Base-by-base conservation (phyloP, 2,797 vertebrate genomes). In the Ctenopoma kingsleyae region DNA sequence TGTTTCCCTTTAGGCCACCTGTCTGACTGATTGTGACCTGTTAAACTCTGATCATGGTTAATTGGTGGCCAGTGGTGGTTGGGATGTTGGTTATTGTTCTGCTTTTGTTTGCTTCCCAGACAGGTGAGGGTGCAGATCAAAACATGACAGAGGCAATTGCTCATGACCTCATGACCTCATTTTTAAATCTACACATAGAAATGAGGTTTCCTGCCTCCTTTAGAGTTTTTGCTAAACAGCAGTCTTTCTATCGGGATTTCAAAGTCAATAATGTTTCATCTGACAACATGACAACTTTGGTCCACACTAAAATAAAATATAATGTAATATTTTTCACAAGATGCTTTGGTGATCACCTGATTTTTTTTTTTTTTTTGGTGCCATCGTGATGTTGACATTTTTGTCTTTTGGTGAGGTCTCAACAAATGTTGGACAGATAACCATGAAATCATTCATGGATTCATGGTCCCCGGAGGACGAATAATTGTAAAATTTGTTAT, bases 21-120 rank as follows among this genome's bases (percentile, higher is more conserved):
- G 83, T 88, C 82, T 62, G 80, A 77, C 76, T 69, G 65, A 84
- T 74, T 69, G 68, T 75, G 80, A 89, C 84, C 88, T 52, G 82
- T 77, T 86, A 72, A 78, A 74, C 68, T 88, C 81, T 82, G 80
- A 88, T 91, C 77, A 76, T 32, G 76, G 68, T 72, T 88, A 92
- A 93, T 89, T 90, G 87, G 77, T 72, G 74, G 53, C 67, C 58
- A 17, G 38, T 64, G 36, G 67, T 51, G 69, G 44, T 25, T 41
- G 49, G 60, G 60, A 81, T 23, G 2, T 30, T 48, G 65, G 40
- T 36, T 19, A 41, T 61, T 76, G 57, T 68, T 74, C 57, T 47
- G 53, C 47, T 71, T 76, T 74, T 81, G 62, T 73, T 60, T 71
- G 60, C 40, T 57, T 44, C 13, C 0, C 16, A 67, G 48, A 46